Conservation (phyloP, 2,888 invertebrate species). For the Ceramica pisi region DNA sequence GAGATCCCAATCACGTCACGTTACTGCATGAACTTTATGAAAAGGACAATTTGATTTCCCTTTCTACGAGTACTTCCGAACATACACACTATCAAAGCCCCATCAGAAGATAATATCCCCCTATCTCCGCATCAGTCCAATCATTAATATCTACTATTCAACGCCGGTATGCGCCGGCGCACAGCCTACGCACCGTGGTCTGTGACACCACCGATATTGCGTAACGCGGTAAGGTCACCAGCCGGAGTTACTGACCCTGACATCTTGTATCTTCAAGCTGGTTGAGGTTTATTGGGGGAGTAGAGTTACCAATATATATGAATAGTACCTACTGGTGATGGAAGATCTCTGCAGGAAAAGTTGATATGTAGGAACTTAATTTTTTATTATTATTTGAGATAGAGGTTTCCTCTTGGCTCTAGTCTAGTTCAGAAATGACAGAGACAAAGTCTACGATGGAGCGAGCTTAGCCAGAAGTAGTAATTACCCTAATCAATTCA, state of each 20-base stretch:
- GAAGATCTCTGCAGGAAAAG: not conserved
- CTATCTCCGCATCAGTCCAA: constrained; percentile 12
- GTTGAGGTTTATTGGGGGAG: constrained; percentile 7
- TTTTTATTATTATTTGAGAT: too few relatives aligned
- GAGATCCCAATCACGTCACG: too few relatives aligned
- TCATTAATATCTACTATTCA: constrained; percentile 28
- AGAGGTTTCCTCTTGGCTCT: too few relatives aligned
- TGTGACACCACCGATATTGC: constrained; percentile 52
- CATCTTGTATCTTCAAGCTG: constrained; percentile 44
- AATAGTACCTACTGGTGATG: not conserved
- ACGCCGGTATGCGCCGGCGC: constrained; percentile 49
- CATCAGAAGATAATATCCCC: constrained; percentile 25
- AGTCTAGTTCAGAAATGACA: too few relatives aligned
- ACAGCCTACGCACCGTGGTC: constrained; percentile 59
- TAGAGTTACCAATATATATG: constrained; percentile 1
- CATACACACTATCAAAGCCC: not conserved
- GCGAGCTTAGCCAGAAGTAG: too few relatives aligned
- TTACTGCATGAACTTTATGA: too few relatives aligned
- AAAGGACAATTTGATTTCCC: not conserved
- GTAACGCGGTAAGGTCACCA: constrained; percentile 50
- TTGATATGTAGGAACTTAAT: too few relatives aligned
- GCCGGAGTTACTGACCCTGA: constrained; percentile 62
- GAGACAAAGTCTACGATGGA: too few relatives aligned
- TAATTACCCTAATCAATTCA: too few relatives aligned
- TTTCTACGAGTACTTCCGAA: not conserved